Evolutionary conservation across 2,797 vertebrate genomes (phyloP).

Genomic region (Falco novaeseelandiae): DNA sequence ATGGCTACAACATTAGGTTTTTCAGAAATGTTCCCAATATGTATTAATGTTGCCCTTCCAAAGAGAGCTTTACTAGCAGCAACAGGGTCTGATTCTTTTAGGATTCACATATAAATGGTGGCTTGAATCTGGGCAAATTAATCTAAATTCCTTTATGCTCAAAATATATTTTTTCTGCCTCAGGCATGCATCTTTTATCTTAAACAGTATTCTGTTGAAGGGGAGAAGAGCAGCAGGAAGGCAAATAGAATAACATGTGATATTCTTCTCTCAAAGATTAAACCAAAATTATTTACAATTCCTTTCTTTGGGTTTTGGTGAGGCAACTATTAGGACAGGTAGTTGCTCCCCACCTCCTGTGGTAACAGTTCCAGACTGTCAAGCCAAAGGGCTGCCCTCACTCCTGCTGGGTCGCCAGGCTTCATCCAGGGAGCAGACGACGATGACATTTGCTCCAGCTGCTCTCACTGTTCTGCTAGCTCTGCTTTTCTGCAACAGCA

Average conservation of each 20-base stretch:
- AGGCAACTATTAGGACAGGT: background rate
- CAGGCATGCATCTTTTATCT: background rate
- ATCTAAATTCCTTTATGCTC: background rate
- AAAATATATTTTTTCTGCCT: background rate
- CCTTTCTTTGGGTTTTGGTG: background rate
- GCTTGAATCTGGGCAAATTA: background rate
- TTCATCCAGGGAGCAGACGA: background rate
- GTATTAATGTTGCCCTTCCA: background rate
- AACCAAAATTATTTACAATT: background rate
- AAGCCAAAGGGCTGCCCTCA: background rate
- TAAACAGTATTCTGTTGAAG: background rate
- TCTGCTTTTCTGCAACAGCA: background rate
- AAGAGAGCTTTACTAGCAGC: background rate
- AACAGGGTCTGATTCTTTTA: background rate
- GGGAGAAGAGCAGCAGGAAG: background rate
- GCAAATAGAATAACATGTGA: background rate
- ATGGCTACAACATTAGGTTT: accelerated
- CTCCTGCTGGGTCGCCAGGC: background rate
- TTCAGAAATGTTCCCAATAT: background rate
- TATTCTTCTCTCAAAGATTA: background rate
- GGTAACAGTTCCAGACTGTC: background rate
- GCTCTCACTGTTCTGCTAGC: background rate
- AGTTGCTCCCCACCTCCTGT: background rate
- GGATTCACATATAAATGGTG: background rate
- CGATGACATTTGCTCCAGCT: background rate